phyloP scores from a whole-genome alignment of 2,113 vertebrate species.

The Siniperca knerii region DNA sequence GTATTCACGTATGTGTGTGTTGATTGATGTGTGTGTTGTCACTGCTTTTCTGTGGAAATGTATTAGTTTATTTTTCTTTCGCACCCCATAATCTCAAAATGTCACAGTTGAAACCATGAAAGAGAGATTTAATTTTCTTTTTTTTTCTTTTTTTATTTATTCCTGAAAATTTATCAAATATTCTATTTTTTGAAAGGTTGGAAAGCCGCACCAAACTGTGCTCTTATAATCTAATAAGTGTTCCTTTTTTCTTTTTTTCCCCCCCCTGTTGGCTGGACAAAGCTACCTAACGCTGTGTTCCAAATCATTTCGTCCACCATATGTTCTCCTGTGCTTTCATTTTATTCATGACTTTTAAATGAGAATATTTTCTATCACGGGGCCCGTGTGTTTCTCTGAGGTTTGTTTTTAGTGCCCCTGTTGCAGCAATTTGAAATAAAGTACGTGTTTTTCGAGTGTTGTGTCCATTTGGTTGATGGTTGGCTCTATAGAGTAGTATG shows the following conservation, averaged over 20 bases:
- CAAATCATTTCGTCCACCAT: constrained; percentile 62
- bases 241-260: constrained; percentile 91
- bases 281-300: constrained; percentile 52
- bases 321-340: constrained; percentile 84
- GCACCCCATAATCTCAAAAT: constrained; percentile 37
- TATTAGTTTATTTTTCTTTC: constrained; percentile 36
- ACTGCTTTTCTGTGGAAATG: constrained; percentile 54
- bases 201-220: constrained; percentile 91
- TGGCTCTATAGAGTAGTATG: background rate
- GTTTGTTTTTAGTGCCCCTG: constrained; percentile 84
- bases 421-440: constrained; percentile 84
- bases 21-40: constrained; percentile 26
- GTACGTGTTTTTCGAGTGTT: constrained; percentile 64
- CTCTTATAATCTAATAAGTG: constrained; percentile 92
- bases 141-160: constrained; percentile 70
- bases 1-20: constrained; percentile 29
- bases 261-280: constrained; percentile 78
- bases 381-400: constrained; percentile 65
- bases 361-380: constrained; percentile 74
- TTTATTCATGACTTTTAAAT: constrained; percentile 89
- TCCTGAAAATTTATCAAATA: constrained; percentile 73
- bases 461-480: constrained; percentile 55
- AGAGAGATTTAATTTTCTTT: constrained; percentile 14
- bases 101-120: constrained; percentile 39
- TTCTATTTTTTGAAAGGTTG: constrained; percentile 64